phyloP scores from a whole-genome alignment of 2,113 vertebrate species.

The mouse (Mus musculus) region DNA sequence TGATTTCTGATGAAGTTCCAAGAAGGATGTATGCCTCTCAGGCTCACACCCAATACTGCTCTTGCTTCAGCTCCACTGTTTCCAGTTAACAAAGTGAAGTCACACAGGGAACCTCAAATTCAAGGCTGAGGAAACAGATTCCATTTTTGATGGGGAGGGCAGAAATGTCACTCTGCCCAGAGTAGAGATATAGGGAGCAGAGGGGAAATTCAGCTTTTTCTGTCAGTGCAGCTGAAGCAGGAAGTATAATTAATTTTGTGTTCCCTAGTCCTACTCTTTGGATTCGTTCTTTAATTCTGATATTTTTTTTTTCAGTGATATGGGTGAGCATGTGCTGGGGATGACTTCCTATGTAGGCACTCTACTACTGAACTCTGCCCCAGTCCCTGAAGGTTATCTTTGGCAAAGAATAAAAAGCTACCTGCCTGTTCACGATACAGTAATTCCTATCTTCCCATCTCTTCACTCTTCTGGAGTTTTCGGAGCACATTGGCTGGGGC shows the following conservation, averaged over 20 bases:
- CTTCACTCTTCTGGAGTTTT: conserved; percentile 60
- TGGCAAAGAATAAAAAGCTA: conserved; percentile 18
- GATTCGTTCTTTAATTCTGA: conserved; percentile 20
- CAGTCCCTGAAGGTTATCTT: conserved; percentile 38
- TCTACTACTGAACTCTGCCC: neutral
- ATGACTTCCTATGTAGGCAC: neutral
- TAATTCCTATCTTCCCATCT: neutral
- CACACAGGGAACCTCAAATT: neutral
- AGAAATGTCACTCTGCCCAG: neutral
- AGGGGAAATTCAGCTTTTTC: neutral
- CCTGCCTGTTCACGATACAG: neutral
- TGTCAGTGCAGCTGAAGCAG: neutral
- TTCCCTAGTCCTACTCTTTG: neutral
- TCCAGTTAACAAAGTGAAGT: neutral
- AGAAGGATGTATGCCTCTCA: neutral
- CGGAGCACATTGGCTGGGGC: conserved; percentile 4
- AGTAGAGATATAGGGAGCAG: neutral
- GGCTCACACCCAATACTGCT: neutral
- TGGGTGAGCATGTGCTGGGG: neutral
- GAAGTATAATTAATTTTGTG: neutral
- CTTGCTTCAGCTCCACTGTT: neutral
- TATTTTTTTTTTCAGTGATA: neutral
- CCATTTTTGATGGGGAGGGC: neutral
- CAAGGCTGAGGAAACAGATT: neutral
- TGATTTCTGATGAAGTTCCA: neutral